A percentile compares a stretch with the other conserved stretches of the same genome.
Conservation (phyloP, 2,113 vertebrate genomes). For the Caloenas nicobarica region DNA sequence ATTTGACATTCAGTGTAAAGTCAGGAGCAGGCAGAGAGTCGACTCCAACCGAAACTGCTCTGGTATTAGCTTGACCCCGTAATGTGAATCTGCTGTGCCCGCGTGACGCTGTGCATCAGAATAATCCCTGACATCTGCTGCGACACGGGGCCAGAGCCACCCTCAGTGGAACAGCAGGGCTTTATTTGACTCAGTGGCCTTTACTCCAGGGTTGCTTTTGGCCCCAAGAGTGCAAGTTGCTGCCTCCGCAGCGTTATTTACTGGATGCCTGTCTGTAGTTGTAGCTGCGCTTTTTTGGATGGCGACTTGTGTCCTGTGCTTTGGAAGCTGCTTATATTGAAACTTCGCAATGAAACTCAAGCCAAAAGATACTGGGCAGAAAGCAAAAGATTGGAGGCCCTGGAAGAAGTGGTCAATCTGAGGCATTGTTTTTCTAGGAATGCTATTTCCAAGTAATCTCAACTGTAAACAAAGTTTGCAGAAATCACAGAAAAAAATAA, state of each 20-base stretch:
- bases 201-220: not conserved
- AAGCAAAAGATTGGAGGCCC: not conserved
- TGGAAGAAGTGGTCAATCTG: not conserved
- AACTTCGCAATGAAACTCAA: not conserved
- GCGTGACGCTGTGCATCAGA: not conserved
- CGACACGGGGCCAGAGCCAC: not conserved
- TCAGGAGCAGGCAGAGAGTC: not conserved
- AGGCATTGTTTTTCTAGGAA: not conserved
- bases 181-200: constrained; percentile 11
- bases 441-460: not conserved
- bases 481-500: not conserved
- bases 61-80: constrained; percentile 44
- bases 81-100: not conserved
- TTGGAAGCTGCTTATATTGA: not conserved
- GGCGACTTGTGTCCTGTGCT: not conserved
- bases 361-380: not conserved
- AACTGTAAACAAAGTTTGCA: not conserved
- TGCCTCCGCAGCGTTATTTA: not conserved
- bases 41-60: not conserved
- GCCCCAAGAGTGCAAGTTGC: not conserved
- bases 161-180: not conserved
- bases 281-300: not conserved
- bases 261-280: not conserved
- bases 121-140: not conserved
- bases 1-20: not conserved